These are phyloP conservation scores for Leptinotarsa rubiginosa DNA, from an alignment of 2,888 invertebrate species.

Conservation along the genomic window DNA sequence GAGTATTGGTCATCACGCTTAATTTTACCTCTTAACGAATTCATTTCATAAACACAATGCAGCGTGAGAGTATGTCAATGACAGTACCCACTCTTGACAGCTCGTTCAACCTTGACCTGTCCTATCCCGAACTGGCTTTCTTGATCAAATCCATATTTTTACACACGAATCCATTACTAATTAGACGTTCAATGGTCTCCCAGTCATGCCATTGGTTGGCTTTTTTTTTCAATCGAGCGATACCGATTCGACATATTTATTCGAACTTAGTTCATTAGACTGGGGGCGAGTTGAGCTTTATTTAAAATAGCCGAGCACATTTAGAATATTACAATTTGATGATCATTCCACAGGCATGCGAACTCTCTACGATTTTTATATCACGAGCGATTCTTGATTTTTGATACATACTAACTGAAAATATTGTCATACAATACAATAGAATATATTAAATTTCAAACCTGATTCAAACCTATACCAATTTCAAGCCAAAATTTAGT, in stretches of 20 bases:
- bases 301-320: too few species aligned
- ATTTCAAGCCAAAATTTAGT: too few species aligned
- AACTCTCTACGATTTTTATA: too few species aligned
- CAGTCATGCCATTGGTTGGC: constrained; percentile 15
- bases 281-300: background rate
- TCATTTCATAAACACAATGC: constrained; percentile 45
- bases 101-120: constrained; percentile 54
- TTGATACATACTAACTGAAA: too few species aligned
- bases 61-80: constrained; percentile 53
- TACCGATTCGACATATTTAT: background rate
- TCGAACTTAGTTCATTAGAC: background rate
- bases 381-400: too few species aligned
- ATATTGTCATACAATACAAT: too few species aligned
- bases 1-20: background rate
- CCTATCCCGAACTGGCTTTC: constrained; percentile 47
- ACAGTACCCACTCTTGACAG: constrained; percentile 51
- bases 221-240: background rate
- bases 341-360: too few species aligned
- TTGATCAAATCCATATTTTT: constrained; percentile 34
- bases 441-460: too few species aligned
- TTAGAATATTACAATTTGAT: too few species aligned
- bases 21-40: constrained; percentile 25
- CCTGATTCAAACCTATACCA: too few species aligned
- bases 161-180: constrained; percentile 28
- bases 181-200: constrained; percentile 21